phyloP scores from a whole-genome alignment of 2,113 vertebrate species.

The Archilochus colubris region DNA sequence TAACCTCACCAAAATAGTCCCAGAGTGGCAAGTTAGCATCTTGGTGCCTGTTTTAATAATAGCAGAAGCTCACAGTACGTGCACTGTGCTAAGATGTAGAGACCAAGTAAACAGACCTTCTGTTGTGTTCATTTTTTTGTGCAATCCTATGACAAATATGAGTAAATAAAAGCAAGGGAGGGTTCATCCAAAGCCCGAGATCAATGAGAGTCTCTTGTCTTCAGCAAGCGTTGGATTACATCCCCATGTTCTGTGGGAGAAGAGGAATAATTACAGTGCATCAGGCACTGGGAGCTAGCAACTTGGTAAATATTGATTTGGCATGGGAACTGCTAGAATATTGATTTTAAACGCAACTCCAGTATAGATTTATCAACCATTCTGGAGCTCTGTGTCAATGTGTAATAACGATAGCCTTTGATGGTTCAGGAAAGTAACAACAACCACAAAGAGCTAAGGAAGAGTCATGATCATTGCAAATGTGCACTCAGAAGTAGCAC shows the following conservation, averaged over 20 bases:
- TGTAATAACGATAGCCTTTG: not conserved
- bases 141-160: not conserved
- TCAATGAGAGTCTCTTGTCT: not conserved
- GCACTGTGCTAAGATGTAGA: fast-evolving
- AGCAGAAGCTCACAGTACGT: not conserved
- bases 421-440: not conserved
- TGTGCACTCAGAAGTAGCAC: not conserved
- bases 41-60: not conserved
- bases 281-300: not conserved
- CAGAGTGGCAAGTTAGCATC: not conserved
- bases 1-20: not conserved
- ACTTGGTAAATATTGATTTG: slow-evolving; percentile 25
- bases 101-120: not conserved
- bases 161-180: not conserved
- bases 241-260: not conserved
- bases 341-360: slow-evolving; percentile 18
- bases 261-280: not conserved
- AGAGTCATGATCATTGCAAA: not conserved
- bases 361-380: slow-evolving; percentile 46
- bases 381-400: slow-evolving; percentile 7
- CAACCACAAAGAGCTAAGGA: not conserved
- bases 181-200: not conserved
- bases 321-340: slow-evolving; percentile 1
- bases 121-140: not conserved
- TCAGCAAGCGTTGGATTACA: not conserved